Base-by-base conservation (phyloP, 2,888 invertebrate genomes). In the Gastracanthus pulcherrimus region DNA sequence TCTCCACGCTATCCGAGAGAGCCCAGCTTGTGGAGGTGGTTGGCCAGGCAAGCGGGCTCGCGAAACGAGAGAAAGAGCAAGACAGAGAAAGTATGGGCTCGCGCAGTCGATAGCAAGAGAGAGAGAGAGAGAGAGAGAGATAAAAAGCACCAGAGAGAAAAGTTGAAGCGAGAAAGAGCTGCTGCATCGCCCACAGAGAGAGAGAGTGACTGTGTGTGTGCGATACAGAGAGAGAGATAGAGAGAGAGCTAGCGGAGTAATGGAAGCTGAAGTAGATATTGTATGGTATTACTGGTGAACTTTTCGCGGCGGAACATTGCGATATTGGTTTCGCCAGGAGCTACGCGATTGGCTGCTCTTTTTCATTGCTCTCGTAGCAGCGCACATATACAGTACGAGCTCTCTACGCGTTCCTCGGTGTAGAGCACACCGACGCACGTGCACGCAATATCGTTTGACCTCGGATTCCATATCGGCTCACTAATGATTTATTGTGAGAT, bases 271-370 rank as follows among this genome's bases (percentile, higher is more conserved):
- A 89, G 90, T 89, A 89, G 89, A 90, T 90, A 90, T 90, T 89
- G 89, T 89, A 89, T 88, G 90, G 90, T 87, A 90, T 90, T 90
- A 90, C 90, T 85, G 87, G 88, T 87, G 88, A 90, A 90, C 90
- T 90, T 90, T 89, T 87, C 86, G 86, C 87, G 87, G 86, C 87
- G 85, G 87, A 90, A 89, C 90, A 90, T 89, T 88, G 90, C 89
- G 86, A 90, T 90, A 90, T 90, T 90, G 90, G 90, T 90, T 90
- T 90, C 88, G 87, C 87, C 86, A 84, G 82, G 76, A 78, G 77
- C 84, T 70, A 72, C 81, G 76, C 83, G 84, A 84, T 84, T 86
- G 83, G 84, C 85, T 84, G 81, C 82, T 80, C 82, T 83, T 66
- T 78, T 77, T 77, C 62, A 77, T 74, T 60, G 77, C 77, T 45